A percentile compares a stretch with the other conserved stretches of the same genome.
Conservation (phyloP, 2,113 vertebrate genomes). For the Peromyscus maniculatus region DNA sequence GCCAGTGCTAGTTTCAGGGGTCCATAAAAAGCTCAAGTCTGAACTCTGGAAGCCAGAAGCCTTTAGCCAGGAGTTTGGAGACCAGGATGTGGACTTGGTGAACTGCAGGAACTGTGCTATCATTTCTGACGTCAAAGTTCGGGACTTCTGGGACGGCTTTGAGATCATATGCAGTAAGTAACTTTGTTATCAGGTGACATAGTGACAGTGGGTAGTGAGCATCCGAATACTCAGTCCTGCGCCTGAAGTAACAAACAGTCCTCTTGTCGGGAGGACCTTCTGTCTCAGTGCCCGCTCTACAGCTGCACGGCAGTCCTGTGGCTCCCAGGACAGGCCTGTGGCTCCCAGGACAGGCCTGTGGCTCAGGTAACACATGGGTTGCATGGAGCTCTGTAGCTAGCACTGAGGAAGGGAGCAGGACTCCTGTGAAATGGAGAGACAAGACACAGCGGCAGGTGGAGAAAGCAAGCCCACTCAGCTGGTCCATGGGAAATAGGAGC, state of each 20-base stretch:
- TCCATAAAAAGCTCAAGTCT: constrained; percentile 95
- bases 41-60: constrained; percentile 96
- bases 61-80: constrained; percentile 98
- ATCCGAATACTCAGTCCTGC: background rate
- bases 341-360: background rate
- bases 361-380: background rate
- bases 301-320: background rate
- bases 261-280: background rate
- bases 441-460: background rate
- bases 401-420: background rate
- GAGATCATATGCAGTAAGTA: constrained; percentile 97
- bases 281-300: background rate
- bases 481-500: background rate
- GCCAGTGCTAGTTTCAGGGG: constrained; percentile 98
- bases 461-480: background rate
- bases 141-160: constrained; percentile 99
- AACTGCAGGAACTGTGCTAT: constrained; percentile 99
- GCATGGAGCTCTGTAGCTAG: background rate
- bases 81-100: constrained; percentile 98
- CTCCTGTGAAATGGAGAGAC: background rate
- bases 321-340: background rate
- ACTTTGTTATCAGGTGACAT: constrained; percentile 94
- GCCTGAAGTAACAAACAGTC: background rate
- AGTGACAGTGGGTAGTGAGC: constrained; percentile 64
- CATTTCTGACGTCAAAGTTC: constrained; percentile 99